Evolutionary conservation across 2,888 invertebrate genomes (phyloP), one percentile per base, ranked within the genome.

Genomic region (Dermolepida albohirtum): DNA sequence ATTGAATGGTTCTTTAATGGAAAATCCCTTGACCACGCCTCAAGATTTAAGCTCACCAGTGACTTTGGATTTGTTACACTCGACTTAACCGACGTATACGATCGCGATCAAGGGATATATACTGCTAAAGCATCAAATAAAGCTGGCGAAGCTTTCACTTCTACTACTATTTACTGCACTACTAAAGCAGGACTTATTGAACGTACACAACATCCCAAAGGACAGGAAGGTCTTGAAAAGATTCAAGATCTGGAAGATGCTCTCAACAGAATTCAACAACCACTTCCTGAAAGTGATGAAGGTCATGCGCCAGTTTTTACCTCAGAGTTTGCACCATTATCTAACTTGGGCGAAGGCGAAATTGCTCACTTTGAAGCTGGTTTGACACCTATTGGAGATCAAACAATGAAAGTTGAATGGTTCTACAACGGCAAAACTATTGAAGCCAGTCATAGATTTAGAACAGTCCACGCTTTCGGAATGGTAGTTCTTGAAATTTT

Each of bases 361-460:
- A 92, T 97, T 74, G 97, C 97, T 74, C 98, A 98, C 83, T 98
- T 97, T 83, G 98, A 99, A 85, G 98, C 97, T 41, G 95, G 95
- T 55, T 87, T 99, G 6, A 93, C 95, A 59, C 99, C 99, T 10
- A 92, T 94, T 54, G 95, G 96, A 10, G 96, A 96, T 79, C 95
- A 96, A 82, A 93, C 92, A 22, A 96, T 97, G 95, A 89, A 91
- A 27, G 94, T 97, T 64, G 96, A 97, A 85, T 97, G 96, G 96
- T 96, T 95, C 88, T 96, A 94, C 81, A 96, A 99, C 82, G 96
- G 94, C 34, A 92, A 96, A 81, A 86, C 92, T 1, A 86, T 95
- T 70, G 93, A 93, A 81, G 95, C 95, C 47, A 94, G 94, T 82
- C 96, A 96, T 81, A 90, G 97, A 71, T 92, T 92, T 70, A 88